Evolutionary conservation across 1,140 invertebrate species (phyloP).

Genomic region (Psilanteris sp.): DNA sequence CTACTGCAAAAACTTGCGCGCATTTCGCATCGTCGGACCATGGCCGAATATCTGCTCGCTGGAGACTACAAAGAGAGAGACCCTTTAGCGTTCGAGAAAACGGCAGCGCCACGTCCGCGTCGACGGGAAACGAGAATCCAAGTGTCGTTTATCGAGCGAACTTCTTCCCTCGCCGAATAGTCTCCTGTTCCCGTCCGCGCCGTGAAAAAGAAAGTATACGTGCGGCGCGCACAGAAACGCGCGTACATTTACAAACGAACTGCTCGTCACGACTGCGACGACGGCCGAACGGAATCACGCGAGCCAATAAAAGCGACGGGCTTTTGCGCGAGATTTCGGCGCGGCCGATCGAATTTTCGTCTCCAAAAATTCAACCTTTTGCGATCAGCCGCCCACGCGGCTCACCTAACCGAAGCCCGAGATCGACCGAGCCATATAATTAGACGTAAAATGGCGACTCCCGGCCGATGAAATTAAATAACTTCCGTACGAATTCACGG

Average conservation of each 20-base stretch:
- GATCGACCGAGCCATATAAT: no score
- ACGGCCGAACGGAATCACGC: neutral
- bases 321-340: no score
- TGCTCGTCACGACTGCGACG: neutral
- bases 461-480: no score
- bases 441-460: no score
- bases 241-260: conserved; percentile 9
- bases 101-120: conserved; percentile 23
- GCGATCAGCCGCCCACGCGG: no score
- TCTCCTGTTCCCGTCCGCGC: conserved; percentile 14
- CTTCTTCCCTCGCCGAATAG: conserved; percentile 53
- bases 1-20: conserved; percentile 39
- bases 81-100: conserved; percentile 14
- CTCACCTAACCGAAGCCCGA: no score
- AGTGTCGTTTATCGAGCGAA: conserved; percentile 64
- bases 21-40: conserved; percentile 25
- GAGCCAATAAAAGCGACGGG: no score
- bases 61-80: conserved; percentile 11
- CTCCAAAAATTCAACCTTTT: no score
- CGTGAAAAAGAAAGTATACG: conserved; percentile 12
- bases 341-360: no score
- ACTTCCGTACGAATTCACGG: no score
- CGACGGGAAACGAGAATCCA: conserved; percentile 44
- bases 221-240: neutral
- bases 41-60: conserved; percentile 21